These are phyloP conservation scores for Rattus rattus DNA, from an alignment of 2,113 vertebrate genomes.

Conservation along the genomic window DNA sequence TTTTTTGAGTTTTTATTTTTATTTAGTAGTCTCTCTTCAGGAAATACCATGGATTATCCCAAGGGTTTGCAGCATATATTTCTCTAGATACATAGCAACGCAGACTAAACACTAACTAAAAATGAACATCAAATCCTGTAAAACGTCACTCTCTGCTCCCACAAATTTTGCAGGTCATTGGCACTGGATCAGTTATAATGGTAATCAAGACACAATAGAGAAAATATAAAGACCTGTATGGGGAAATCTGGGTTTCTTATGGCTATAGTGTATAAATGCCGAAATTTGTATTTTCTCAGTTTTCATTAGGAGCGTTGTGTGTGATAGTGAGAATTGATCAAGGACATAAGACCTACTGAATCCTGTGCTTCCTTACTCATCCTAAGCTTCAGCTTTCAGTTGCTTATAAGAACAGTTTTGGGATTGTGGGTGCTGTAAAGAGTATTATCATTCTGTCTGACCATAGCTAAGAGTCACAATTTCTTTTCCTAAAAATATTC, in stretches of 20 bases:
- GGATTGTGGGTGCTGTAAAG: neutral
- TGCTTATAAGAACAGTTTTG: neutral
- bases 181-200: neutral
- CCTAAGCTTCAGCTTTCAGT: neutral
- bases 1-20: neutral
- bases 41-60: neutral
- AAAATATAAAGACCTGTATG: neutral
- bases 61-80: neutral
- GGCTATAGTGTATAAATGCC: neutral
- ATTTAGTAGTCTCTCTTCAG: neutral
- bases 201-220: neutral
- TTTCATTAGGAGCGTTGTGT: neutral
- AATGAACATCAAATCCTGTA: neutral
- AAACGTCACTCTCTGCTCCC: accelerated
- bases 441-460: neutral
- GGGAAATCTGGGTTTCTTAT: neutral
- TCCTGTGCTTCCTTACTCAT: neutral
- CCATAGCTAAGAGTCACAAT: neutral
- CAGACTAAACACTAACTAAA: neutral
- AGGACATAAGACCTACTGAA: neutral
- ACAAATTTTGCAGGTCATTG: neutral
- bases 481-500: neutral
- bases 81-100: neutral
- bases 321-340: neutral
- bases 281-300: neutral